Conservation (phyloP, 2,113 vertebrate species). For the Alligator sinensis region DNA sequence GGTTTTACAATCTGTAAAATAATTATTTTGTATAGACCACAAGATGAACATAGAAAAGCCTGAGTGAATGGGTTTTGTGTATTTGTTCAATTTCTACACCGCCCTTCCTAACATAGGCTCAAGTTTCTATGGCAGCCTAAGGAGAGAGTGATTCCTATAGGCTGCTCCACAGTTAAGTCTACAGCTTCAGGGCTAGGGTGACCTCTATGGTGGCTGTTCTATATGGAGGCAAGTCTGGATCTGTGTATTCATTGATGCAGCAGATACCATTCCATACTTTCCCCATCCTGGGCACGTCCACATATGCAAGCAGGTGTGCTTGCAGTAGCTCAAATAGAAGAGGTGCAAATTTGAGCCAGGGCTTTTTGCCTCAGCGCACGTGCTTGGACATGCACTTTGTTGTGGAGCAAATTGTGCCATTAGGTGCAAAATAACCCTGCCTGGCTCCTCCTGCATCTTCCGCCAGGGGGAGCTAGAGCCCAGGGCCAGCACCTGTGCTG, state of each 20-base stretch:
- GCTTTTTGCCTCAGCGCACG: too few species aligned
- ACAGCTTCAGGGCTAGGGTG: background rate
- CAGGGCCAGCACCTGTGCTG: too few species aligned
- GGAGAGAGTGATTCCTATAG: background rate
- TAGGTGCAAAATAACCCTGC: too few species aligned
- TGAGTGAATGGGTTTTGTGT: background rate
- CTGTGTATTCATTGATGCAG: background rate
- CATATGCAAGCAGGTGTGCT: too few species aligned
- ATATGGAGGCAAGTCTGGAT: fast-evolving
- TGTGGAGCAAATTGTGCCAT: too few species aligned
- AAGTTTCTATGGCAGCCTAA: background rate
- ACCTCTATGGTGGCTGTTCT: background rate
- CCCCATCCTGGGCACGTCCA: background rate
- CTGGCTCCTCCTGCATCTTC: too few species aligned
- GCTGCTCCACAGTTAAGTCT: background rate
- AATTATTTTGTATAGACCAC: background rate
- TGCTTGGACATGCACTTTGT: too few species aligned
- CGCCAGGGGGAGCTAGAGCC: too few species aligned
- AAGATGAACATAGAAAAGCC: background rate
- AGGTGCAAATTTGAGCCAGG: too few species aligned
- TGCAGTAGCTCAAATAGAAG: too few species aligned
- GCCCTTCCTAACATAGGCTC: too few species aligned
- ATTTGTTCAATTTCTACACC: background rate
- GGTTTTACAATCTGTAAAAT: background rate
- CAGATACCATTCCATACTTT: background rate